Evolutionary conservation across 2,113 vertebrate species (phyloP).

Genomic region (Greenwoodochromis staneri): DNA sequence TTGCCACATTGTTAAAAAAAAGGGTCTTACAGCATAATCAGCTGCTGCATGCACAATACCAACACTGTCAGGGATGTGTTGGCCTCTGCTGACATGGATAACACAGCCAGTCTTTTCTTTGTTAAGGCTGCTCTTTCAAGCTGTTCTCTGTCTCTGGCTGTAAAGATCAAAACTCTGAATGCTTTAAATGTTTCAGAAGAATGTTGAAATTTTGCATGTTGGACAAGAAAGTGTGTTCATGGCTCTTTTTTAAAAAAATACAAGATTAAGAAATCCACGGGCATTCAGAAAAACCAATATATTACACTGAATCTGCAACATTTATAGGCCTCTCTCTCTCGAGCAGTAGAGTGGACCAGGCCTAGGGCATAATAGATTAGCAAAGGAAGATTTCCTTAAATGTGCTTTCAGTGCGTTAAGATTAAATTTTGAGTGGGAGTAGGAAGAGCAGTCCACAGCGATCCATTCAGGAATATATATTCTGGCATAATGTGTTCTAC

Average conservation of each 20-base stretch:
- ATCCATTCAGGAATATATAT: conserved; percentile 28
- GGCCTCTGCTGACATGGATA: conserved; percentile 33
- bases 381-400: conserved; percentile 15
- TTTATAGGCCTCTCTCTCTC: neutral
- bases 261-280: conserved; percentile 9
- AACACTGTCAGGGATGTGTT: conserved; percentile 34
- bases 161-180: neutral
- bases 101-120: neutral
- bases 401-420: conserved; percentile 26
- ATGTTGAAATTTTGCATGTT: neutral
- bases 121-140: neutral
- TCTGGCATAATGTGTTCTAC: conserved; percentile 10
- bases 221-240: neutral
- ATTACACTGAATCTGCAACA: conserved; percentile 4
- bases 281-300: neutral
- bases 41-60: conserved; percentile 30
- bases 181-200: neutral
- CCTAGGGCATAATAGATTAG: conserved; percentile 29
- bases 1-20: neutral
- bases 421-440: conserved; percentile 29
- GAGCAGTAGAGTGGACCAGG: neutral
- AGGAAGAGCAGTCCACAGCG: neutral
- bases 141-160: neutral
- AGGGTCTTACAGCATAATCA: conserved; percentile 28
- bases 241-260: neutral